phyloP scores from a whole-genome alignment of 1,140 invertebrate genomes.

The Kradibia gibbosae region DNA sequence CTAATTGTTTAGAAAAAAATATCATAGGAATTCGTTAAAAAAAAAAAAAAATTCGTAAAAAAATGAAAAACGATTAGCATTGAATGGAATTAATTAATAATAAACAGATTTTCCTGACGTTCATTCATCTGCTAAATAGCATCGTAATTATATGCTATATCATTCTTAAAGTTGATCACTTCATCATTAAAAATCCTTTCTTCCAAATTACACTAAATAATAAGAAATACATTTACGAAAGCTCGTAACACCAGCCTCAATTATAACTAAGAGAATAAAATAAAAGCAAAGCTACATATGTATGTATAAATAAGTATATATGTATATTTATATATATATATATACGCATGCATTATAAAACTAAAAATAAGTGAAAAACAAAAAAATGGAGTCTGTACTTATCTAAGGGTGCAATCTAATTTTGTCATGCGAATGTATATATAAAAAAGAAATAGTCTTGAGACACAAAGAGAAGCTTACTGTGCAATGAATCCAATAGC shows the following conservation, averaged over 20 bases:
- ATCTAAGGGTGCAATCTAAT: neutral
- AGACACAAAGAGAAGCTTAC: constrained; percentile 47
- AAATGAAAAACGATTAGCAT: neutral
- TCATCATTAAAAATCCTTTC: constrained; percentile 28
- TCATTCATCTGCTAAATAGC: neutral
- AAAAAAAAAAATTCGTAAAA: neutral
- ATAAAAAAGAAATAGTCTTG: neutral
- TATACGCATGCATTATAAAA: neutral
- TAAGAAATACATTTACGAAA: constrained; percentile 32
- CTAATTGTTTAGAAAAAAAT: neutral
- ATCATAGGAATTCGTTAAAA: neutral
- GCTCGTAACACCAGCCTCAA: neutral
- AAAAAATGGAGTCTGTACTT: neutral
- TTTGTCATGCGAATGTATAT: neutral
- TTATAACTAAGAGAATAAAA: neutral
- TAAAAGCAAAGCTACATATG: neutral
- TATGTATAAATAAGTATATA: neutral
- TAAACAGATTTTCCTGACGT: neutral
- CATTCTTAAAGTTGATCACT: neutral
- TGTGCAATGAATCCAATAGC: constrained; percentile 70
- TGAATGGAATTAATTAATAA: neutral
- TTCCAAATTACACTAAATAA: constrained; percentile 13
- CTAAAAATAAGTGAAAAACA: neutral
- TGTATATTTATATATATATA: neutral
- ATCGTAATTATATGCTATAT: neutral